Conservation (phyloP, 2,113 vertebrate genomes). For the Spea multiplicata region DNA sequence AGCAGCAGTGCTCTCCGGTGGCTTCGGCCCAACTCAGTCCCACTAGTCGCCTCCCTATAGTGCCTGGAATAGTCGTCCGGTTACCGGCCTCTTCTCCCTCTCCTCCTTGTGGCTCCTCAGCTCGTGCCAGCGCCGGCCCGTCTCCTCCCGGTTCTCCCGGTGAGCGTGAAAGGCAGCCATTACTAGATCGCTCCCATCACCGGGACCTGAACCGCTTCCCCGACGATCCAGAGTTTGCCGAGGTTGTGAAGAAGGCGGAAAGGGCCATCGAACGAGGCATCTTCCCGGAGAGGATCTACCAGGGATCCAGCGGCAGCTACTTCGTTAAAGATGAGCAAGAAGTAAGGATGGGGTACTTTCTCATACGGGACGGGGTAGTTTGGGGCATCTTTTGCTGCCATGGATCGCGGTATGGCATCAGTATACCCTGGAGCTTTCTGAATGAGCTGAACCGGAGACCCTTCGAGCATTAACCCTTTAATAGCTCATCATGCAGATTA, state of each 20-base stretch:
- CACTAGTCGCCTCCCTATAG: slow-evolving; percentile 67
- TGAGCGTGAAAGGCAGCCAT: slow-evolving; percentile 80
- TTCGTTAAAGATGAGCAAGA: slow-evolving; percentile 93
- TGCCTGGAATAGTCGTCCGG: slow-evolving; percentile 77
- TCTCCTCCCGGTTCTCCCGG: slow-evolving; percentile 62
- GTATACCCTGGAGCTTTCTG: too few species aligned
- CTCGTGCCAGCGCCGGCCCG: slow-evolving; percentile 53
- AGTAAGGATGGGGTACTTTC: slow-evolving; percentile 68
- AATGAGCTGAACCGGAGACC: too few species aligned
- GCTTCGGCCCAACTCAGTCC: slow-evolving; percentile 60
- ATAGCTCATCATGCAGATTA: too few species aligned
- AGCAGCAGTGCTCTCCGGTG: slow-evolving; percentile 46
- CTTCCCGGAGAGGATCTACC: slow-evolving; percentile 94
- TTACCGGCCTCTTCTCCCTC: slow-evolving; percentile 68
- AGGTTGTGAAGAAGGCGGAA: slow-evolving; percentile 87
- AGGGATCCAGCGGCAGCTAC: slow-evolving; percentile 97
- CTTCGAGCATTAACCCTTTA: too few species aligned
- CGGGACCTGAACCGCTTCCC: slow-evolving; percentile 83
- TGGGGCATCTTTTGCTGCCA: too few species aligned
- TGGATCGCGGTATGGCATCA: too few species aligned
- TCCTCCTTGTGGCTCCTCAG: slow-evolving; percentile 61
- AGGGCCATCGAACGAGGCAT: slow-evolving; percentile 85
- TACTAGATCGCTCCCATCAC: slow-evolving; percentile 68
- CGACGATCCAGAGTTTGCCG: slow-evolving; percentile 90
- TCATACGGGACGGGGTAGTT: neutral